Conservation (phyloP, 2,113 vertebrate genomes). For the Myotis lucifugus region DNA sequence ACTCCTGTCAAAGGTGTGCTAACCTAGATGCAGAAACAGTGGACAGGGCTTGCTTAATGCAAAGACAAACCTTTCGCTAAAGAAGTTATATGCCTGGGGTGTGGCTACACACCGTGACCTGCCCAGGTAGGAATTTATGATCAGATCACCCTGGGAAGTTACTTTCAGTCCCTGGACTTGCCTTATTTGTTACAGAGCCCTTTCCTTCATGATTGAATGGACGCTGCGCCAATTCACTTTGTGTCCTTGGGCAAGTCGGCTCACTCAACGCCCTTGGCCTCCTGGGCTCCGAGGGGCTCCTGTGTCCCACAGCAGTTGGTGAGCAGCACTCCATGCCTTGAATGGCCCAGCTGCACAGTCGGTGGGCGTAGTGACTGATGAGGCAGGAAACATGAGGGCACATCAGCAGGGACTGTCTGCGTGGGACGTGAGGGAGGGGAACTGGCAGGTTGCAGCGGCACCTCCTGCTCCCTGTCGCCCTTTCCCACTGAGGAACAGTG, state of each 20-base stretch:
- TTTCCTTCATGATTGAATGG: too few species aligned
- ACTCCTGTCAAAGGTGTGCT: background rate
- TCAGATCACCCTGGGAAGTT: background rate
- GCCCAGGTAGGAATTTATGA: background rate
- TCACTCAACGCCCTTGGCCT: background rate
- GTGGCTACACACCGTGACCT: background rate
- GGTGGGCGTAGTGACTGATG: background rate
- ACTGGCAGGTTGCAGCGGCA: fast-evolving
- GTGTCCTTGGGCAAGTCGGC: background rate
- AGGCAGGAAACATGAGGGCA: fast-evolving
- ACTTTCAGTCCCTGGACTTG: background rate
- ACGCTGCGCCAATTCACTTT: background rate
- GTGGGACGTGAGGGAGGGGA: fast-evolving
- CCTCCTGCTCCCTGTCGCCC: background rate
- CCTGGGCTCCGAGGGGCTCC: background rate
- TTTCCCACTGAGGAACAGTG: background rate
- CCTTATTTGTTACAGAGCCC: background rate
- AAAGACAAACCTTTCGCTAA: background rate
- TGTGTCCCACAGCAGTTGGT: fast-evolving
- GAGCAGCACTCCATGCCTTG: too few species aligned
- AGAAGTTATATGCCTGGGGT: background rate
- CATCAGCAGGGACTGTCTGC: background rate
- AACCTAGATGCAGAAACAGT: background rate
- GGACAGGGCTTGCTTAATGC: background rate
- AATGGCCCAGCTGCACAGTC: background rate